Evolutionary conservation across 2,113 vertebrate species (phyloP).

Genomic region (Gobio gobio): DNA sequence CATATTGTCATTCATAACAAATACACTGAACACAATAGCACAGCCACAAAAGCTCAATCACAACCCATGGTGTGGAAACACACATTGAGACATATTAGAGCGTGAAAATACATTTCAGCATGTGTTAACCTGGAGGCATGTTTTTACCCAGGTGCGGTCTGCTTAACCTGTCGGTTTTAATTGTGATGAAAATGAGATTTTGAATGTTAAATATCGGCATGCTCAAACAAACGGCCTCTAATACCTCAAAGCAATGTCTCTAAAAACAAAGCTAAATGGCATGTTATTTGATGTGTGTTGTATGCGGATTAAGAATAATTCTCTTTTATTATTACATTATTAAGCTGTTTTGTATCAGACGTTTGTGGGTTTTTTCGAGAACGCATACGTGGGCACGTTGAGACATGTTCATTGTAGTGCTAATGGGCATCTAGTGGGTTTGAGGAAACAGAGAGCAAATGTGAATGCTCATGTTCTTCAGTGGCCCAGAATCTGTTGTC

Average conservation of each 20-base stretch:
- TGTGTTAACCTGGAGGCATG: constrained; percentile 14
- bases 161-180: constrained; percentile 20
- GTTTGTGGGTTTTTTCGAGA: not conserved
- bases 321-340: not conserved
- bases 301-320: not conserved
- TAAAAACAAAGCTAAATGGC: not conserved
- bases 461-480: not conserved
- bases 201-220: constrained; percentile 17
- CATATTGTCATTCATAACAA: not conserved
- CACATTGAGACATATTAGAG: constrained; percentile 22
- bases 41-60: constrained; percentile 3
- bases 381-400: not conserved
- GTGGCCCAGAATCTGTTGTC: not conserved
- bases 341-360: not conserved
- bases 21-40: not conserved
- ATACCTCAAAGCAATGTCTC: not conserved
- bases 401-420: not conserved
- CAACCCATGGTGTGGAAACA: not conserved
- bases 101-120: constrained; percentile 21
- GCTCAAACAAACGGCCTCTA: not conserved
- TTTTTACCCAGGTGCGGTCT: constrained; percentile 18
- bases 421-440: not conserved
- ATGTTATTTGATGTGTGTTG: not conserved
- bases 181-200: not conserved
- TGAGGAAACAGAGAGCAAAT: not conserved